Evolutionary conservation across 2,797 vertebrate genomes (phyloP), one percentile per base, ranked within the genome.

Genomic region (Enteromius treurensis): DNA sequence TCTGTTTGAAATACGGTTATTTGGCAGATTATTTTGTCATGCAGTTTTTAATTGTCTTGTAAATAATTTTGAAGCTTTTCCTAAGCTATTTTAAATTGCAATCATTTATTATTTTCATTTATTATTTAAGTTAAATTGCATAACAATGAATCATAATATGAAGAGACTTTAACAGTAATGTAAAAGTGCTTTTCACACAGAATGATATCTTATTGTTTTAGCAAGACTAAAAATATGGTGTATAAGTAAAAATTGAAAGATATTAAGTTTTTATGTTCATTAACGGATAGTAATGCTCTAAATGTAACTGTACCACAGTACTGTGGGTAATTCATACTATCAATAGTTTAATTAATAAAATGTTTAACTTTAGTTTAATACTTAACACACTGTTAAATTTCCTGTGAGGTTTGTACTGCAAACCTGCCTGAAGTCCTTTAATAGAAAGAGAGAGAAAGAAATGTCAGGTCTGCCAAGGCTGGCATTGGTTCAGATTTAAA

Each of bases 401-500:
- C 5, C 9, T 9, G 21, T 73, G 19, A 4, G 29, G 23, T 32
- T 71, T 21, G 26, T 3, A 21, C 53, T 55, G 17, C 26, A 42
- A 14, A 34, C 42, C 13, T 29, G 55, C 55, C 19, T 60, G 7
- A 77, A 68, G 53, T 75, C 51, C 13, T 64, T 47, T 21, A 81
- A 34, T 51, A 34, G 7, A 47, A 84, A 81, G 19, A 47, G 14
- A 77, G 80, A 79, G 21, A 68, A 45, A 6, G 42, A 9, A 84
- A 80, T 70, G 2, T 42, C 65, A 53, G 83, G 73, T 62, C 45
- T 77, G 58, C 51, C 40, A 64, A 78, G 5, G 17, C 53, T 88
- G 87, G 80, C 67, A 73, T 77, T 62, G 23, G n/a, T 83, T 80
- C 82, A 82, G 77, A 40, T 55, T 86, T 60, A 75, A 81, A 73